A percentile compares a stretch with the other conserved stretches of the same genome.
phyloP scores from a whole-genome alignment of 1,140 invertebrate species.

The Galleria mellonella region DNA sequence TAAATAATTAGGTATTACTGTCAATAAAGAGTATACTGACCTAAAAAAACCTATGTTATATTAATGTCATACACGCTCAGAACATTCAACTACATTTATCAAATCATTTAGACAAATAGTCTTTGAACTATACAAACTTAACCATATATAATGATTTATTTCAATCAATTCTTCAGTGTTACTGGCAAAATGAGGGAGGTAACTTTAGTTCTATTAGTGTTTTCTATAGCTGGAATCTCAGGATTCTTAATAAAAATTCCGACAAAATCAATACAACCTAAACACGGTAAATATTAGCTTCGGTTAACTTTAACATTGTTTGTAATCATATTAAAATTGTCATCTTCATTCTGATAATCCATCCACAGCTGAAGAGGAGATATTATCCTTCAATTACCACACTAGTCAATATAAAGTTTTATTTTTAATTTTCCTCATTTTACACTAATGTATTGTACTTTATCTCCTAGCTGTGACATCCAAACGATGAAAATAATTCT shows the following conservation, averaged over 20 bases:
- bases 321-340: too few species aligned
- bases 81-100: slow-evolving; percentile 9
- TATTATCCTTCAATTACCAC: too few species aligned
- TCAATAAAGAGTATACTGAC: slow-evolving; percentile 2
- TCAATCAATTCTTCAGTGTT: slow-evolving; percentile 10
- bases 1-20: too few species aligned
- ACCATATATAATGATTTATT: slow-evolving; percentile 16
- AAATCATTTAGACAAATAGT: slow-evolving; percentile 8
- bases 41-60: slow-evolving; percentile 9
- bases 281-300: slow-evolving; percentile 21
- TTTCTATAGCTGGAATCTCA: slow-evolving; percentile 11
- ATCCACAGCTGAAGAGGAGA: too few species aligned
- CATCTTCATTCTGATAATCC: too few species aligned
- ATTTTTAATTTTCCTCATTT: too few species aligned
- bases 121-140: slow-evolving; percentile 25
- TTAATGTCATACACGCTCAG: not conserved
- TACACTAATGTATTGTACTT: too few species aligned
- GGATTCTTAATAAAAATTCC: slow-evolving; percentile 52
- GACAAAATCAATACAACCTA: slow-evolving; percentile 15
- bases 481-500: too few species aligned
- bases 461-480: too few species aligned
- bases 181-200: slow-evolving; percentile 39
- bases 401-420: too few species aligned
- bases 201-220: slow-evolving; percentile 25
- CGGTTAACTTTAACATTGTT: too few species aligned